Evolutionary conservation across 2,888 invertebrate genomes (phyloP).

Genomic region (Heliconius erato): DNA sequence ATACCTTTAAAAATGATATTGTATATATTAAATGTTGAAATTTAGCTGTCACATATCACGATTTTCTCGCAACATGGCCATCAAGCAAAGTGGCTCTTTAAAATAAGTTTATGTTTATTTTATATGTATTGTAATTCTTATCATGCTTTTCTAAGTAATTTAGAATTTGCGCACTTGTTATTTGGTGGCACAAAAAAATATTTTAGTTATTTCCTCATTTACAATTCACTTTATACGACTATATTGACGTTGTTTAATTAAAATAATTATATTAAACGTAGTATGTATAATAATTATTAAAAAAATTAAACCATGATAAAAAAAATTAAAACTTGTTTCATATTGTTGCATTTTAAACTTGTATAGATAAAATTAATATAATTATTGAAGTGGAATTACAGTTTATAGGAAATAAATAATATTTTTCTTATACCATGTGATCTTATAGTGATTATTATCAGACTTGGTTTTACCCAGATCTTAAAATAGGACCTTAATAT

Average conservation of each 20-base stretch:
- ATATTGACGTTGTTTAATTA: neutral
- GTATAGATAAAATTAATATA: neutral
- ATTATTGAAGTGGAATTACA: neutral
- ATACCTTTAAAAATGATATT: slow-evolving; percentile 12
- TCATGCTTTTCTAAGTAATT: slow-evolving; percentile 18
- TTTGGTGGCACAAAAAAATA: slow-evolving; percentile 6
- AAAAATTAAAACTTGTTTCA: neutral
- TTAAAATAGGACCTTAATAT: too few species aligned
- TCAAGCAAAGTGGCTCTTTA: slow-evolving; percentile 42
- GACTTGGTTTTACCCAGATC: too few species aligned
- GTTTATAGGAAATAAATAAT: neutral
- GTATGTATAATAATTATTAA: neutral
- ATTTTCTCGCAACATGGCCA: slow-evolving; percentile 38
- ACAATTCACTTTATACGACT: neutral
- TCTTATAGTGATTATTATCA: too few species aligned
- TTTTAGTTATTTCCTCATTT: slow-evolving; percentile 1
- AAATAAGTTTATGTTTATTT: slow-evolving; percentile 26
- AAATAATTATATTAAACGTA: neutral
- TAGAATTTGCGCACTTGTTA: slow-evolving; percentile 21
- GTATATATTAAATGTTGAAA: neutral
- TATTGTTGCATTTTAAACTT: neutral
- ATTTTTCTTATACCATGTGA: neutral
- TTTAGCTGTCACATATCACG: slow-evolving; percentile 27
- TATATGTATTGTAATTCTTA: slow-evolving; percentile 28
- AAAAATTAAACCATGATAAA: neutral